Evolutionary conservation across 2,888 invertebrate species (phyloP).

Genomic region (Drosophila percnosoma): DNA sequence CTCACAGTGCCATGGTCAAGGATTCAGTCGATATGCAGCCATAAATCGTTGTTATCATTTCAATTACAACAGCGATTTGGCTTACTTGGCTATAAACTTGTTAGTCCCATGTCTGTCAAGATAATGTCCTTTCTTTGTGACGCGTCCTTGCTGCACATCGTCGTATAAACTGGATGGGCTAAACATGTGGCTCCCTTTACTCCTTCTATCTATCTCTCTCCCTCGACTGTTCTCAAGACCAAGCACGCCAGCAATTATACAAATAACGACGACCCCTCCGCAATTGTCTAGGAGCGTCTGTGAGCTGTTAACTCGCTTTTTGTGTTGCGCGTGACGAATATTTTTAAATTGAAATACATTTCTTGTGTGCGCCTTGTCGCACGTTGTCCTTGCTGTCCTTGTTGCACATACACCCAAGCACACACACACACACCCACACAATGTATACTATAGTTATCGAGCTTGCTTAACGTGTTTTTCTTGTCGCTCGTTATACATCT

Average conservation of each 20-base stretch:
- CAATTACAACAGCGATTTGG: constrained; percentile 36
- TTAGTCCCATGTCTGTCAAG: constrained; percentile 56
- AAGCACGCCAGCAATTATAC: constrained; percentile 72
- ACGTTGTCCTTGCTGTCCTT: constrained; percentile 55
- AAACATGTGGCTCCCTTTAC: background rate
- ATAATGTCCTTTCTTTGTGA: constrained; percentile 59
- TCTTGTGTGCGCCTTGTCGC: constrained; percentile 48
- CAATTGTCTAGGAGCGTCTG: background rate
- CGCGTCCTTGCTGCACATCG: constrained; percentile 71
- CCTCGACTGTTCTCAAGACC: constrained; percentile 9
- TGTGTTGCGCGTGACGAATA: constrained; percentile 75
- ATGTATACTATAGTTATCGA: constrained; percentile 69
- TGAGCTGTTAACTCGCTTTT: constrained; percentile 61
- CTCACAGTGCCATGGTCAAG: constrained; percentile 70
- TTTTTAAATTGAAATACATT: constrained; percentile 79
- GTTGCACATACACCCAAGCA: constrained; percentile 16
- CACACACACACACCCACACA: constrained; percentile 29
- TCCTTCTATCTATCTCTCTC: constrained; percentile 13
- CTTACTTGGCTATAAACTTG: constrained; percentile 31
- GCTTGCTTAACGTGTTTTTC: constrained; percentile 76
- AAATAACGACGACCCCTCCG: constrained; percentile 57
- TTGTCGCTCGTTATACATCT: constrained; percentile 49
- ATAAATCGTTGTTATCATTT: constrained; percentile 56
- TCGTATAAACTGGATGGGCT: constrained; percentile 43
- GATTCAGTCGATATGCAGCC: constrained; percentile 32